Evolutionary conservation across 2,797 vertebrate genomes (phyloP).

Genomic region (Neostethus bicornis): DNA sequence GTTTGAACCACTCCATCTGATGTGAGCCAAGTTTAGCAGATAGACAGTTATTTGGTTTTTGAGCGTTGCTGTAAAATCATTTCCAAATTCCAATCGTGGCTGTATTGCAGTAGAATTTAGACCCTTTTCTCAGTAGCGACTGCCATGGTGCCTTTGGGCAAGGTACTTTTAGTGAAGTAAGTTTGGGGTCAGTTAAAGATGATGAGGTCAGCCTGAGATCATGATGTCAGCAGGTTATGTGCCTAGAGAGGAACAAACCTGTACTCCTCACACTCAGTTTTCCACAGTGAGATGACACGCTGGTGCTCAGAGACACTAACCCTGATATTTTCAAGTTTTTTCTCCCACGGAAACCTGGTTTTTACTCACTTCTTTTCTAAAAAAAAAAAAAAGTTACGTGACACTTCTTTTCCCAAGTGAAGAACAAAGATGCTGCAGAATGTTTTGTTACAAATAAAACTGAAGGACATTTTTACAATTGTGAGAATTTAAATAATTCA

Average conservation of each 20-base stretch:
- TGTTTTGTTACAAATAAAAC: slow-evolving; percentile 21
- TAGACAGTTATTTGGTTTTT: slow-evolving; percentile 1
- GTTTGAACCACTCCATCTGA: neutral
- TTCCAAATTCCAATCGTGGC: neutral
- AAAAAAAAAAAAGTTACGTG: slow-evolving; percentile 3
- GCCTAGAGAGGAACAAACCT: slow-evolving; percentile 26
- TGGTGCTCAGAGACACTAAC: neutral
- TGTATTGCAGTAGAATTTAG: slow-evolving; percentile 1
- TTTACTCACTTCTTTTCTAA: neutral
- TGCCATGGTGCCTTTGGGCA: slow-evolving; percentile 62
- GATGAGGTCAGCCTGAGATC: neutral
- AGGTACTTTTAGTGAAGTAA: slow-evolving; percentile 19
- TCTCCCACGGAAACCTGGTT: neutral
- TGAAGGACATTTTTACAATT: slow-evolving; percentile 11
- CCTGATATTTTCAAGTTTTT: neutral
- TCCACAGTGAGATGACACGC: neutral
- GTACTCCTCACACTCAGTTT: slow-evolving; percentile 16
- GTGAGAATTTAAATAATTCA: slow-evolving; percentile 7
- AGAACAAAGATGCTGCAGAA: slow-evolving; percentile 32
- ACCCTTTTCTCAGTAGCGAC: slow-evolving; percentile 45
- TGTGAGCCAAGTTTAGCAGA: slow-evolving; percentile 1
- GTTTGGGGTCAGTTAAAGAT: neutral
- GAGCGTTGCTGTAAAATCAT: neutral
- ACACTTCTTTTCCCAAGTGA: slow-evolving; percentile 27
- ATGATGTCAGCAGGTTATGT: neutral